These are phyloP conservation scores for Caenorhabditis sp. DNA, from an alignment of 2,888 invertebrate species.

Conservation along the genomic window DNA sequence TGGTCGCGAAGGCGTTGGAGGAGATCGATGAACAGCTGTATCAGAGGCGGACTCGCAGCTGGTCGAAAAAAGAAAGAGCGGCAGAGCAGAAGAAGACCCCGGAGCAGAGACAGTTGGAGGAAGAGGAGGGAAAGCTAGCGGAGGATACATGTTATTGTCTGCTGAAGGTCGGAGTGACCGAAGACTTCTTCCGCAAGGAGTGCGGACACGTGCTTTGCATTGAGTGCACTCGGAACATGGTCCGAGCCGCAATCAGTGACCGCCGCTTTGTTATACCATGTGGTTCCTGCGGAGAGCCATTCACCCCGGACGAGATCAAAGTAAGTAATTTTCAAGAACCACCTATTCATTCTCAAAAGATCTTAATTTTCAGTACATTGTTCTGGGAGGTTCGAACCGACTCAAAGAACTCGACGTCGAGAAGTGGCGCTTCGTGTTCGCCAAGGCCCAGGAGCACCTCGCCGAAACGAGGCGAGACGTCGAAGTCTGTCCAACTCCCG, in stretches of 20 bases:
- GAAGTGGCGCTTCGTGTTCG: background rate
- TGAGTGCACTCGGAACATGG: background rate
- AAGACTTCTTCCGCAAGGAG: background rate
- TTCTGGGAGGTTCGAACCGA: background rate
- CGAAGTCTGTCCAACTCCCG: background rate
- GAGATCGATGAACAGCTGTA: background rate
- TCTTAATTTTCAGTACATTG: background rate
- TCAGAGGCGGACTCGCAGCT: background rate
- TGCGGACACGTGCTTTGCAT: background rate
- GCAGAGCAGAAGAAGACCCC: too few species aligned
- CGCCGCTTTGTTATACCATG: background rate
- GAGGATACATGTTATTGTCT: too few species aligned
- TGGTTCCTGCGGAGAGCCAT: background rate
- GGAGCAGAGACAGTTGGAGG: too few species aligned
- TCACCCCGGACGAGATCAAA: background rate
- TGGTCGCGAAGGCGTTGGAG: background rate
- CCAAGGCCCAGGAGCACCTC: background rate
- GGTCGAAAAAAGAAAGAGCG: background rate
- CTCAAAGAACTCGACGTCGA: background rate
- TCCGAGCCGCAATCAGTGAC: background rate
- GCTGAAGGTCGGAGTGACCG: background rate
- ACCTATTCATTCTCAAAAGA: background rate
- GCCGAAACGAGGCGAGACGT: background rate
- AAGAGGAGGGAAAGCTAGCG: too few species aligned
- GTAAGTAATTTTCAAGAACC: background rate